phyloP scores from a whole-genome alignment of 37 sponge, comb jelly and placozoan species.

The Oopsacas minuta region DNA sequence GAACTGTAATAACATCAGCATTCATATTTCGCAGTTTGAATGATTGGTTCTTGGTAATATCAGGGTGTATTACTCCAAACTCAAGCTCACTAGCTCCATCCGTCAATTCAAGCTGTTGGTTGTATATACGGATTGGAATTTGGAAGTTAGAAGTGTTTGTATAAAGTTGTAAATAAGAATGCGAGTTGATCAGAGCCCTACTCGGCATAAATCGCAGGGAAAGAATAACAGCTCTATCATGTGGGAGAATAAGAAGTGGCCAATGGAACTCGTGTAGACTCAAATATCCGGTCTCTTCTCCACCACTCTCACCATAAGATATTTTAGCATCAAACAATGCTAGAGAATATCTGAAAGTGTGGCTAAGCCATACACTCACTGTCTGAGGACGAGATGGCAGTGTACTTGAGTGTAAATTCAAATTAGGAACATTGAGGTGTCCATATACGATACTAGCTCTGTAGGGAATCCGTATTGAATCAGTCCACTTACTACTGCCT shows the following conservation, averaged over 20 bases:
- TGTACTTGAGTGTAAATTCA: background rate
- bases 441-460: background rate
- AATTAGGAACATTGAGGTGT: background rate
- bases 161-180: constrained; percentile 40
- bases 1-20: background rate
- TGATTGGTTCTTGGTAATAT: background rate
- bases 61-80: background rate
- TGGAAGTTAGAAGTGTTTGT: constrained; percentile 67
- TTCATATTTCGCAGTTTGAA: background rate
- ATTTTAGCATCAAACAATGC: background rate
- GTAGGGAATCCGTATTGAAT: background rate
- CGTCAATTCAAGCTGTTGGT: constrained; percentile 48
- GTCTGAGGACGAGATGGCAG: constrained; percentile 4
- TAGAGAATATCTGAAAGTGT: background rate
- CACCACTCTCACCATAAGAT: background rate
- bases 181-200: constrained; percentile 39
- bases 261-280: constrained; percentile 5
- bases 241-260: constrained; percentile 15
- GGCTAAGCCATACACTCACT: constrained; percentile 2
- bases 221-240: constrained; percentile 15
- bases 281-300: background rate
- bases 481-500: background rate
- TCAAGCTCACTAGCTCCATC: background rate
- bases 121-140: constrained; percentile 66
- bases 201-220: constrained; percentile 40